phyloP scores from a whole-genome alignment of 2,888 invertebrate species.

The Pterostichus niger region DNA sequence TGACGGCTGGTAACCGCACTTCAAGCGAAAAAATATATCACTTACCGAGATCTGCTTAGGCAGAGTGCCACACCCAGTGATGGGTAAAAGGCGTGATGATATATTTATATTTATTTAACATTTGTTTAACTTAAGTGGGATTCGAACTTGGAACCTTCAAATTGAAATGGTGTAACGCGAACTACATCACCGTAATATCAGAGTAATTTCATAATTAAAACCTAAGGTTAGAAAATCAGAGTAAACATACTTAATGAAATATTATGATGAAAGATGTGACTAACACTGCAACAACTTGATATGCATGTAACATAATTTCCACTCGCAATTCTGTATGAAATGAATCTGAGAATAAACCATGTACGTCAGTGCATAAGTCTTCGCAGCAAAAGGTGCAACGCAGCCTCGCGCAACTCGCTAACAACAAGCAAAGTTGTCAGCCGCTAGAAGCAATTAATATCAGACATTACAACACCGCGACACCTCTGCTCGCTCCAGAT shows the following conservation, averaged over 20 bases:
- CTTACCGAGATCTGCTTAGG: no score
- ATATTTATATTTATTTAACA: no score
- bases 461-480: slow-evolving; percentile 3
- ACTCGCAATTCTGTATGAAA: slow-evolving; percentile 9
- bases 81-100: no score
- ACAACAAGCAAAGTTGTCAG: neutral
- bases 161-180: no score
- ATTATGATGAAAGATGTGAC: neutral
- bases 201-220: no score
- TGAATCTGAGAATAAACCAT: slow-evolving; percentile 30
- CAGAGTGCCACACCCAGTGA: no score
- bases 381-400: slow-evolving; percentile 8
- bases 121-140: no score
- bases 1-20: no score
- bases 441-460: slow-evolving; percentile 20
- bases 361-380: slow-evolving; percentile 27
- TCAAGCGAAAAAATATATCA: no score
- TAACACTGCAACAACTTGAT: slow-evolving; percentile 39
- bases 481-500: neutral
- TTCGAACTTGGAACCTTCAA: no score
- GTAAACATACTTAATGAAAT: neutral
- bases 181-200: no score
- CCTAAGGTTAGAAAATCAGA: no score
- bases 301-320: slow-evolving; percentile 30
- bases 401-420: neutral